Evolutionary conservation across 2,113 vertebrate species (phyloP).

Genomic region (Amia ocellicauda): DNA sequence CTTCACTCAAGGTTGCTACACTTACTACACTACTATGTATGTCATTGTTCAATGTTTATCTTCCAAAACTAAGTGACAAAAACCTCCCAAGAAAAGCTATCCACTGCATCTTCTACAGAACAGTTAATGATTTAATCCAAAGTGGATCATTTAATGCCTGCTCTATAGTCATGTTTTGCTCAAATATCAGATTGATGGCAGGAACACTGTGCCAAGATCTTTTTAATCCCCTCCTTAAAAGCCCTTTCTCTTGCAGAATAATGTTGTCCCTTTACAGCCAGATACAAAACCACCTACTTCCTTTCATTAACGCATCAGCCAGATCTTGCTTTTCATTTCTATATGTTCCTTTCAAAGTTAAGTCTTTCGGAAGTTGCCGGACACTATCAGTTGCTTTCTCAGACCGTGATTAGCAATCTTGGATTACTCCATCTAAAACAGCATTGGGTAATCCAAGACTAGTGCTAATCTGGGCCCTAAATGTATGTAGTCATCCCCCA

Average conservation of each 20-base stretch:
- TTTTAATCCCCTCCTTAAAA: slow-evolving; percentile 27
- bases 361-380: slow-evolving; percentile 33
- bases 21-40: too few species aligned
- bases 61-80: too few species aligned
- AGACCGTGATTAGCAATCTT: too few species aligned
- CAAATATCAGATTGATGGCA: slow-evolving; percentile 53
- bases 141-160: slow-evolving; percentile 48
- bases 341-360: slow-evolving; percentile 38
- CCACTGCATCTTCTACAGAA: background rate
- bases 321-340: slow-evolving; percentile 42
- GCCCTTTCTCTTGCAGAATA: slow-evolving; percentile 38
- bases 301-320: too few species aligned
- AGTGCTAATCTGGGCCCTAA: slow-evolving; percentile 43
- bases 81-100: slow-evolving; percentile 8
- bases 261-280: slow-evolving; percentile 34
- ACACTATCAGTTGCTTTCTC: background rate
- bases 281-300: too few species aligned
- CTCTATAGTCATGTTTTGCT: slow-evolving; percentile 39
- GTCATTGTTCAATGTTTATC: too few species aligned
- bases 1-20: too few species aligned
- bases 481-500: slow-evolving; percentile 42
- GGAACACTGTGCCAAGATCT: slow-evolving; percentile 43
- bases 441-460: slow-evolving; percentile 49
- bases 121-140: slow-evolving; percentile 50
- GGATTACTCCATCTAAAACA: slow-evolving; percentile 48